These are phyloP conservation scores for Eurytoma adleriae DNA, from an alignment of 2,888 invertebrate species.

Conservation along the genomic window DNA sequence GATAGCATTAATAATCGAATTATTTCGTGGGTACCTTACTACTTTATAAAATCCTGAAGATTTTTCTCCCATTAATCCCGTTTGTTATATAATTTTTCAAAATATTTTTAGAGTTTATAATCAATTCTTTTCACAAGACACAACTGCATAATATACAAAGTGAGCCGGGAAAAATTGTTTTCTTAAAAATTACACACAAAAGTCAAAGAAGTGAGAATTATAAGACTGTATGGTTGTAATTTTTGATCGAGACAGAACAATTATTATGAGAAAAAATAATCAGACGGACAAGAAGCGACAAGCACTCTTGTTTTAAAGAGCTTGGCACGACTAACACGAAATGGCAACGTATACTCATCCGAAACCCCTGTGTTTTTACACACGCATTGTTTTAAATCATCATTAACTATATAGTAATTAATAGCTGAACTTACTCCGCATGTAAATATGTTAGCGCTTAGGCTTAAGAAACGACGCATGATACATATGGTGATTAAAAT, in stretches of 20 bases:
- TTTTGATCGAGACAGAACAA: slow-evolving; percentile 40
- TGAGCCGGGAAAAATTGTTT: slow-evolving; percentile 11
- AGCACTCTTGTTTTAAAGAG: slow-evolving; percentile 62
- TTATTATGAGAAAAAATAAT: not conserved
- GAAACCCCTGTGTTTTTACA: slow-evolving; percentile 1
- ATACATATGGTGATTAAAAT: slow-evolving; percentile 56
- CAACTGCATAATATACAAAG: not conserved
- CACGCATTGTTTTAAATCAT: slow-evolving; percentile 43
- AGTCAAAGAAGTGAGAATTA: slow-evolving; percentile 43
- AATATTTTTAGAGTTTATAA: not conserved
- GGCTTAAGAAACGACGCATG: slow-evolving; percentile 54
- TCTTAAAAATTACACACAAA: slow-evolving; percentile 9
- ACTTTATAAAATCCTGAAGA: no score
- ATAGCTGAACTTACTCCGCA: slow-evolving; percentile 52
- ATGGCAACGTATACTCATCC: slow-evolving; percentile 39
- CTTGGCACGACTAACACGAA: slow-evolving; percentile 50
- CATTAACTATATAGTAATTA: slow-evolving; percentile 55
- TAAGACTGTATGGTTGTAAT: slow-evolving; percentile 50
- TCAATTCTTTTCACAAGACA: not conserved
- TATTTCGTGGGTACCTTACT: no score
- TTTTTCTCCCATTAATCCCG: no score
- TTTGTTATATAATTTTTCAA: not conserved
- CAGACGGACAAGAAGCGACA: slow-evolving; percentile 21
- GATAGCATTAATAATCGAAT: not conserved
- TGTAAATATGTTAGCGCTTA: slow-evolving; percentile 70